Conservation (phyloP, 2,113 vertebrate species). For the Neopipo cinnamomea region DNA sequence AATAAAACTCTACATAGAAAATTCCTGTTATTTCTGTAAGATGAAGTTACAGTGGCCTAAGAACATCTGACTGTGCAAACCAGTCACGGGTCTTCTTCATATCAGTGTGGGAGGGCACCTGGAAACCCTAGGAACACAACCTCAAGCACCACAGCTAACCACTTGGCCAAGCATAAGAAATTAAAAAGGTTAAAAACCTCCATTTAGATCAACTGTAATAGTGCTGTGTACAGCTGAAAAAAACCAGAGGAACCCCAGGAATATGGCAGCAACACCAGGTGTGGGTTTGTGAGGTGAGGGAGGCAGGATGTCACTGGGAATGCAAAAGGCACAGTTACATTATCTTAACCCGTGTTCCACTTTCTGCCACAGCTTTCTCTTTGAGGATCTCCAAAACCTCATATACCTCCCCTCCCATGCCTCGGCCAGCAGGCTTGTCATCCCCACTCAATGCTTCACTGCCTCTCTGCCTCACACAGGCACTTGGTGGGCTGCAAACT, state of each 20-base stretch:
- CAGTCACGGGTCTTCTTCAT: neutral
- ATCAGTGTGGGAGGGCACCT: neutral
- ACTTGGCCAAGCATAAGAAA: neutral
- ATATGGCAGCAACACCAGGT: neutral
- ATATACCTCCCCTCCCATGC: accelerated
- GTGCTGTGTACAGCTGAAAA: neutral
- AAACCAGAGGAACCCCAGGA: neutral
- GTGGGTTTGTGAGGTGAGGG: neutral
- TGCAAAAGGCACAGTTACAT: accelerated
- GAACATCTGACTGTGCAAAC: neutral
- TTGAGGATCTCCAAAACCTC: neutral
- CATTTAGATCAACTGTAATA: neutral
- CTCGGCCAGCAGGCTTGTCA: neutral
- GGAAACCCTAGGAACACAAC: neutral
- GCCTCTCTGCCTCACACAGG: neutral
- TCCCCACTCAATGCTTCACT: accelerated
- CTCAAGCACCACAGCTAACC: accelerated
- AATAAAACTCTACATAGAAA: neutral
- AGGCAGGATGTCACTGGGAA: neutral
- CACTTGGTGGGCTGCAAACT: neutral
- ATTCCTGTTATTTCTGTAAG: neutral
- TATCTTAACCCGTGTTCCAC: neutral
- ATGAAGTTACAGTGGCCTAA: neutral
- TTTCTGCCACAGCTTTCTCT: neutral
- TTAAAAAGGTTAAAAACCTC: neutral